These are phyloP conservation scores for Crambe crambe DNA, from an alignment of 37 sponge, comb jelly and placozoan species.

Conservation along the genomic window DNA sequence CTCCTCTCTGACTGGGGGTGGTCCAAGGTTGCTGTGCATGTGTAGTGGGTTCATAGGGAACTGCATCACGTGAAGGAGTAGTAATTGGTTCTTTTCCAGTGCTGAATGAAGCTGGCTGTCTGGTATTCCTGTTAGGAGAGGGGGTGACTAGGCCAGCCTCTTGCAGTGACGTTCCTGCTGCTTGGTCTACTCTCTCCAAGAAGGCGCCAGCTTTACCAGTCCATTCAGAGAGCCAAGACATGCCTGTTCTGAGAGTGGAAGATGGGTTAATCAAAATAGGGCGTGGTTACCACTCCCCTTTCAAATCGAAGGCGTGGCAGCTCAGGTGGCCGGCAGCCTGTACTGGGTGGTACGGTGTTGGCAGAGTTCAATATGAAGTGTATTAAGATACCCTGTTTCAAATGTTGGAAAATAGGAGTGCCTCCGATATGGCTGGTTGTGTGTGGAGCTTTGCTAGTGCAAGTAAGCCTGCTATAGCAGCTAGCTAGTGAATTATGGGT, in stretches of 20 bases:
- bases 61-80: background rate
- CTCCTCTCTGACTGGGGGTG: background rate
- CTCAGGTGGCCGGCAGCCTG: too few relatives aligned
- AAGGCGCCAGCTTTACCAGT: slow-evolving; percentile 84
- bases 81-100: background rate
- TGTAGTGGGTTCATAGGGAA: slow-evolving; percentile 24
- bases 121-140: background rate
- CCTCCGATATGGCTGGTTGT: slow-evolving; percentile 66
- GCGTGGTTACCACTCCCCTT: background rate
- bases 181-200: slow-evolving; percentile 74
- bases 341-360: background rate
- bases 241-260: background rate
- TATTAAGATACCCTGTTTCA: slow-evolving; percentile 2
- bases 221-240: slow-evolving; percentile 80
- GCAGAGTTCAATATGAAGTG: background rate
- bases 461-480: slow-evolving; percentile 12
- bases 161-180: slow-evolving; percentile 63
- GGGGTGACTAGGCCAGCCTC: background rate
- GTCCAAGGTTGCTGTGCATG: background rate
- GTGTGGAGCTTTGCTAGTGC: slow-evolving; percentile 41
- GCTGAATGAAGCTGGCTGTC: background rate
- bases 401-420: slow-evolving; percentile 38
- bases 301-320: too few relatives aligned
- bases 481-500: too few relatives aligned
- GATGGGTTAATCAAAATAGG: background rate